phyloP scores from a whole-genome alignment of 23 tunicate species.

The Diplosoma virens region DNA sequence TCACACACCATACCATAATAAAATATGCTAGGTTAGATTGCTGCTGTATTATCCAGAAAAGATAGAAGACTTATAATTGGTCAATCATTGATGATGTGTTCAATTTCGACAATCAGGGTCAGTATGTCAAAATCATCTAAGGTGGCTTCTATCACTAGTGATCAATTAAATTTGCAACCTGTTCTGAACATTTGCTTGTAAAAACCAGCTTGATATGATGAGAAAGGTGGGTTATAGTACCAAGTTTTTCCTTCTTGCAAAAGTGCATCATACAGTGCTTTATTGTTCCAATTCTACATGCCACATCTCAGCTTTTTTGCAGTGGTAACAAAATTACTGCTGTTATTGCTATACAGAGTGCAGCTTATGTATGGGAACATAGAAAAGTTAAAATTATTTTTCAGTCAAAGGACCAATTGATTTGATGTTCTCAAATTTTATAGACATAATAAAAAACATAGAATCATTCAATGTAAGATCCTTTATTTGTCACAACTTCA shows the following conservation, averaged over 20 bases:
- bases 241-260: slow-evolving; percentile 1
- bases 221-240: background rate
- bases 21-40: no score
- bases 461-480: no score
- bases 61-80: no score
- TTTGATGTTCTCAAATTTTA: no score
- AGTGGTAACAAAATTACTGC: background rate
- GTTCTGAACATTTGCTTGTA: slow-evolving; percentile 11
- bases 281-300: slow-evolving; percentile 10
- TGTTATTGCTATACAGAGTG: slow-evolving; percentile 27
- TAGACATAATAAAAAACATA: no score
- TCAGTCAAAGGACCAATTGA: no score
- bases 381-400: no score
- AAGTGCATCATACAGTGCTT: background rate
- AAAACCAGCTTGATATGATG: background rate
- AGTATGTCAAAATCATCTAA: background rate
- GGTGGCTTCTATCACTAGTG: background rate
- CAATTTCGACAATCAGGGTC: background rate
- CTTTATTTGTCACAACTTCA: no score
- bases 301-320: slow-evolving; percentile 6
- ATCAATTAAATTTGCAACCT: background rate
- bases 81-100: no score
- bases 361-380: no score
- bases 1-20: no score
- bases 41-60: no score